Base-by-base conservation (phyloP, 2,888 invertebrate species). In the Clunio marinus region DNA sequence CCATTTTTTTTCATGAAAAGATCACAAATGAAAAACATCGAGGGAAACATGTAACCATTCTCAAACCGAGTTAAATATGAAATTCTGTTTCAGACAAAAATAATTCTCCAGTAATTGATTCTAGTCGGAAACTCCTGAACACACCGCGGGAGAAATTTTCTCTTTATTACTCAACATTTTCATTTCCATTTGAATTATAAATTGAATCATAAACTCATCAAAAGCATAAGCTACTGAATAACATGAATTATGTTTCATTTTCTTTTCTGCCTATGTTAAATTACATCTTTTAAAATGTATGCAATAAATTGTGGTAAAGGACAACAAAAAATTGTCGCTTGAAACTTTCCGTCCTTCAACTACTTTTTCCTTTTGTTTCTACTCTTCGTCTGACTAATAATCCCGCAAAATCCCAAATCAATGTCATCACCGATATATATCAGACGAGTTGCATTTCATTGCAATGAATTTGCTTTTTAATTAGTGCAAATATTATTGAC, bases 391-490 rank as follows among this genome's bases (percentile, higher is more conserved):
- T 15, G 15, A n/a, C 41, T 41, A 41, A 41, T 41, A 15, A 41
- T 41, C 15, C 41, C 41, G 10, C 41, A 41, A 41, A 4, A 32
- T 4, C 10, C 10, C 10, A 13, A 10, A 10, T 10, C 7, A 32
- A 41, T 41, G 41, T 41, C 41, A 41, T 41, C 41, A 41, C 15
- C 41, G 41, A n/a, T 41, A n/a, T 15, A 10, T 41, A 41, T 41
- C 41, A 5, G 41, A 41, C 41, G 41, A 3, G 41, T n/a, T 41
- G 41, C 41, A 41, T 15, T 41, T 41, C 15, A 15, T 41, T 41
- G 41, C 41, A 13, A 41, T n/a, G n/a, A n/a, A 41, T 32, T 51
- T 51, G 51, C 51, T 51, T 51, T 32, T 51, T 51, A 51, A 51
- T 51, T 51, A 51, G 51, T 51, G 17, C 10, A 8, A 8, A 20